Evolutionary conservation across 2,888 invertebrate genomes (phyloP).

Genomic region (Piscicola geometra): DNA sequence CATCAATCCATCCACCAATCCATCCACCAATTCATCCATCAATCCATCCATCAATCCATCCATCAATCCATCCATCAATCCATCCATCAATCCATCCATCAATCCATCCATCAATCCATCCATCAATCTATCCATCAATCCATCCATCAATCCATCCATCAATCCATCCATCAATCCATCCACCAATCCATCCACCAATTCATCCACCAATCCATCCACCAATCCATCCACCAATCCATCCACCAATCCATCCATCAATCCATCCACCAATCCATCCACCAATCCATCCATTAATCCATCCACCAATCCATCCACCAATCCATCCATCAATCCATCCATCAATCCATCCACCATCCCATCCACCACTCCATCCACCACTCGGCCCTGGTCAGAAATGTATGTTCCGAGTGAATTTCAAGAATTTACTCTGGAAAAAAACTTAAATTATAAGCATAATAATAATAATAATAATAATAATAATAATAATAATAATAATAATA

Average conservation of each 20-base stretch:
- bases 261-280: not conserved
- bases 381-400: constrained; percentile 9
- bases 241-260: not conserved
- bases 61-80: not conserved
- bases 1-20: too few species aligned
- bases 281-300: not conserved
- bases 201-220: not conserved
- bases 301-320: not conserved
- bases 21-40: not conserved
- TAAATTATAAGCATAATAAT: not conserved
- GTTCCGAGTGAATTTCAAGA: constrained; percentile 5
- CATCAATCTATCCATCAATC: not conserved
- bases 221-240: not conserved
- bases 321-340: not conserved
- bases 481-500: too few species aligned
- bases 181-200: too few species aligned
- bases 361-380: not conserved
- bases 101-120: not conserved
- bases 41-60: not conserved
- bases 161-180: not conserved
- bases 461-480: too few species aligned
- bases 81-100: not conserved
- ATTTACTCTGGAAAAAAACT: not conserved
- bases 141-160: not conserved
- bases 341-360: not conserved